Conservation (phyloP, 1,140 invertebrate genomes). For the Choristoneura fumiferana region DNA sequence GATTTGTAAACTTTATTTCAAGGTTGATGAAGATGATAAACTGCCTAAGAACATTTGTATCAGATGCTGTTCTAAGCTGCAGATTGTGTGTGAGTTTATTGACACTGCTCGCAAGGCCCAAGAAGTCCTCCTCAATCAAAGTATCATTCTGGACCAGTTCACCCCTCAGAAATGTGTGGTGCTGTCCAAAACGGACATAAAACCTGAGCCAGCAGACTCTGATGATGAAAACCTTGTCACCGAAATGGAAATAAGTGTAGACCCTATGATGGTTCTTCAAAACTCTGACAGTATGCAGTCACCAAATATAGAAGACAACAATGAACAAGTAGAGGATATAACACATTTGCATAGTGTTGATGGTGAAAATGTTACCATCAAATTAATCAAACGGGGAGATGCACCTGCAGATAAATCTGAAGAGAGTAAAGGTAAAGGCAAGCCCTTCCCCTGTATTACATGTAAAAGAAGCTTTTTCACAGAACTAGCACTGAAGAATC, state of each 20-base stretch:
- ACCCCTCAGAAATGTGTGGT: background rate
- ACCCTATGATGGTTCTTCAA: slow-evolving; percentile 72
- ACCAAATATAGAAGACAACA: slow-evolving; percentile 30
- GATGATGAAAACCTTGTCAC: slow-evolving; percentile 49
- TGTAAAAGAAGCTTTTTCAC: slow-evolving; percentile 62
- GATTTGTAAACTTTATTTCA: slow-evolving; percentile 28
- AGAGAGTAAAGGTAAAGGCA: slow-evolving; percentile 32
- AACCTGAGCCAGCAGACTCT: slow-evolving; percentile 30
- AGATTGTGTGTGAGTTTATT: slow-evolving; percentile 71
- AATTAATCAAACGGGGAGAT: slow-evolving; percentile 54
- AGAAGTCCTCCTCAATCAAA: slow-evolving; percentile 44
- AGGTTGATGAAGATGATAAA: slow-evolving; percentile 70
- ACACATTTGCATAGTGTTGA: slow-evolving; percentile 56
- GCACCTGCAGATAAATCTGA: slow-evolving; percentile 23
- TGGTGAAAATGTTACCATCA: slow-evolving; percentile 64
- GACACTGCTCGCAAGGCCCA: slow-evolving; percentile 65
- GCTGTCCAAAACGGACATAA: slow-evolving; percentile 26
- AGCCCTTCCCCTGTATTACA: slow-evolving; percentile 55
- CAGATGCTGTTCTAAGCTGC: slow-evolving; percentile 67
- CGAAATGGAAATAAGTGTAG: slow-evolving; percentile 69
- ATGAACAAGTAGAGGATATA: slow-evolving; percentile 39
- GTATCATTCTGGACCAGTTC: slow-evolving; percentile 36
- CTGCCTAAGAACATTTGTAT: slow-evolving; percentile 76
- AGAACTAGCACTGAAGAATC: slow-evolving; percentile 68
- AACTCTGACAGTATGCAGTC: slow-evolving; percentile 44